phyloP scores from a whole-genome alignment of 2,797 vertebrate species.

The Labroides dimidiatus region DNA sequence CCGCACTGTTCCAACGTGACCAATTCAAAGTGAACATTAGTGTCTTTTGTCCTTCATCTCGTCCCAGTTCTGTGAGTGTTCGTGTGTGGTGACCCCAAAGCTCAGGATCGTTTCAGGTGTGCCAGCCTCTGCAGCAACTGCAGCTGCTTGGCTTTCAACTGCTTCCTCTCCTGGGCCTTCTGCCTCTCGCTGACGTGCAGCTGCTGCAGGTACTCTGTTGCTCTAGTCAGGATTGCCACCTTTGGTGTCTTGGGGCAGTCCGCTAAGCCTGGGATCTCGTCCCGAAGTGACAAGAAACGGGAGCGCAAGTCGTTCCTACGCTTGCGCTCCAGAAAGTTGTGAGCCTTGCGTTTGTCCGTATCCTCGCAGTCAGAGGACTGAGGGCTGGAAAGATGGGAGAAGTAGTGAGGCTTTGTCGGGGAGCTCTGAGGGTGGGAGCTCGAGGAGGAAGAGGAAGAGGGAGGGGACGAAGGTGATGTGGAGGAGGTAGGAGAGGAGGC shows the following conservation, averaged over 20 bases:
- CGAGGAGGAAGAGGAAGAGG: constrained; percentile 35
- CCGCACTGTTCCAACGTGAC: constrained; percentile 68
- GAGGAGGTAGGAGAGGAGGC: constrained; percentile 73
- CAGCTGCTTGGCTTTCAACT: constrained; percentile 87
- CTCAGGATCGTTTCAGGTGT: constrained; percentile 87
- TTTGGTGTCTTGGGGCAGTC: constrained; percentile 92
- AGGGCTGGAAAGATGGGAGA: constrained; percentile 76
- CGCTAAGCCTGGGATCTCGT: constrained; percentile 90
- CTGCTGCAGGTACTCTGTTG: constrained; percentile 90
- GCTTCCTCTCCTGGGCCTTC: constrained; percentile 90
- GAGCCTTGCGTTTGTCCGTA: constrained; percentile 92
- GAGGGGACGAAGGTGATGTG: constrained; percentile 63
- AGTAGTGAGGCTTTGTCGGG: constrained; percentile 56
- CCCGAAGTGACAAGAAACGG: constrained; percentile 89
- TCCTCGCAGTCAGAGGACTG: constrained; percentile 92
- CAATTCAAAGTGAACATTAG: constrained; percentile 73
- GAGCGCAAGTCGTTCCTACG: constrained; percentile 92
- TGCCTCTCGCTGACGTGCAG: constrained; percentile 86
- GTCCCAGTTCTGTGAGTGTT: constrained; percentile 50
- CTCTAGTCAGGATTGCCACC: constrained; percentile 92
- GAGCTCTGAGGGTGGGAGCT: constrained; percentile 50
- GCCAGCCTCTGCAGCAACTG: constrained; percentile 91
- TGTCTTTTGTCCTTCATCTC: constrained; percentile 69
- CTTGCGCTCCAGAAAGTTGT: constrained; percentile 94
- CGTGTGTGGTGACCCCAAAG: background rate